Evolutionary conservation across 2,113 vertebrate species (phyloP).

Genomic region (Phylloscopus trochiloides): DNA sequence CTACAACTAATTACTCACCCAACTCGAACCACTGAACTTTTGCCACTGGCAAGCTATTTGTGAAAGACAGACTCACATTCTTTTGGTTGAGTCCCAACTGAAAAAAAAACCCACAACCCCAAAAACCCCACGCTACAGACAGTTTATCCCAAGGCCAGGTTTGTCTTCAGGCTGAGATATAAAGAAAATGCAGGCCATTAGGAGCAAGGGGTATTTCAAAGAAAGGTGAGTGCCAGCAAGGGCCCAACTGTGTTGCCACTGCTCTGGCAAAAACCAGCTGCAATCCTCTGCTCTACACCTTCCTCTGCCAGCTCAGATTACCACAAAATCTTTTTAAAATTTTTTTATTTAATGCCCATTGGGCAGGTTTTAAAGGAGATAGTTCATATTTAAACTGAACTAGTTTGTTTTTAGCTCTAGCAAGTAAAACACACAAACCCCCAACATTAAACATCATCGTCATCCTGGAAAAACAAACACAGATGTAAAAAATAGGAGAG

Average conservation of each 20-base stretch:
- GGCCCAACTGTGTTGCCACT: background rate
- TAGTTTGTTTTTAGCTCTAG: background rate
- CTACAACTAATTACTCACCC: background rate
- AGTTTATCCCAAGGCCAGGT: background rate
- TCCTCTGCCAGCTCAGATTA: background rate
- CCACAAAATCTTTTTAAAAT: background rate
- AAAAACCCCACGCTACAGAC: background rate
- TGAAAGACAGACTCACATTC: constrained; percentile 25
- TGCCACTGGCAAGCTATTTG: constrained; percentile 16
- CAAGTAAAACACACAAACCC: background rate
- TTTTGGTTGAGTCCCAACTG: background rate
- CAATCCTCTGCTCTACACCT: background rate
- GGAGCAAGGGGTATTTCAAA: background rate
- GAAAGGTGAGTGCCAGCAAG: background rate
- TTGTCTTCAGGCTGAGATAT: background rate
- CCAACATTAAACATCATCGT: background rate
- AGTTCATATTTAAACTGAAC: background rate
- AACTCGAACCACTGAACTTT: constrained; percentile 2
- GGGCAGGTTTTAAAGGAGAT: background rate
- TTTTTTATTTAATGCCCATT: background rate
- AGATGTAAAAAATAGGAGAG: background rate
- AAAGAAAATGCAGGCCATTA: background rate
- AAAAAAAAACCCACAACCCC: background rate
- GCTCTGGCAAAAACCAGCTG: fast-evolving
- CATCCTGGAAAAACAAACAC: background rate